A percentile compares a stretch with the other conserved stretches of the same genome.
These are phyloP conservation scores for Bolinopsis microptera DNA, from an alignment of 37 sponge, comb jelly and placozoan species.

Conservation along the genomic window DNA sequence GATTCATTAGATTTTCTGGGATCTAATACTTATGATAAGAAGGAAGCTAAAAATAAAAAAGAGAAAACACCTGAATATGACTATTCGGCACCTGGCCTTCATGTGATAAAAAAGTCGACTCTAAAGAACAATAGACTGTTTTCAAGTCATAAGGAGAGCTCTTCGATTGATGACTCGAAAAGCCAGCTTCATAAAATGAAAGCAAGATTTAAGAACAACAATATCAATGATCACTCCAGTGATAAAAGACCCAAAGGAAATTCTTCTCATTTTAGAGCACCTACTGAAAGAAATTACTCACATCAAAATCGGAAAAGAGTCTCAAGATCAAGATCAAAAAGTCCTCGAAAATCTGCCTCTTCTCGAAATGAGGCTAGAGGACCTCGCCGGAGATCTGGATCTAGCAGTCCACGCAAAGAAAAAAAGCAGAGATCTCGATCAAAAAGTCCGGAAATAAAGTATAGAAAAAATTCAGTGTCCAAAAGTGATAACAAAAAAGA, in stretches of 20 bases:
- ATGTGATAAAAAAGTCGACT: neutral
- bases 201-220: neutral
- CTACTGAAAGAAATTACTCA: neutral
- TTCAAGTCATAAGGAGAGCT: neutral
- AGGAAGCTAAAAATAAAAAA: neutral
- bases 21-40: neutral
- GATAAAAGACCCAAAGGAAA: neutral
- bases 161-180: neutral
- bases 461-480: neutral
- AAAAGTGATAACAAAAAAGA: neutral
- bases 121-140: neutral
- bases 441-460: neutral
- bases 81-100: constrained; percentile 55
- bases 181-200: neutral
- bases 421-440: neutral
- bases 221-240: neutral
- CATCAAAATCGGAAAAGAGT: neutral
- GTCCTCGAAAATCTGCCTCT: neutral
- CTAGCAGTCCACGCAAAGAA: neutral
- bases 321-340: neutral
- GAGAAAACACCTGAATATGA: neutral
- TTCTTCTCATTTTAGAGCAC: neutral
- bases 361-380: neutral
- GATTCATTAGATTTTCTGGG: neutral
- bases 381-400: neutral